Conservation (phyloP, 1,140 invertebrate genomes). For the Mercenaria mercenaria region DNA sequence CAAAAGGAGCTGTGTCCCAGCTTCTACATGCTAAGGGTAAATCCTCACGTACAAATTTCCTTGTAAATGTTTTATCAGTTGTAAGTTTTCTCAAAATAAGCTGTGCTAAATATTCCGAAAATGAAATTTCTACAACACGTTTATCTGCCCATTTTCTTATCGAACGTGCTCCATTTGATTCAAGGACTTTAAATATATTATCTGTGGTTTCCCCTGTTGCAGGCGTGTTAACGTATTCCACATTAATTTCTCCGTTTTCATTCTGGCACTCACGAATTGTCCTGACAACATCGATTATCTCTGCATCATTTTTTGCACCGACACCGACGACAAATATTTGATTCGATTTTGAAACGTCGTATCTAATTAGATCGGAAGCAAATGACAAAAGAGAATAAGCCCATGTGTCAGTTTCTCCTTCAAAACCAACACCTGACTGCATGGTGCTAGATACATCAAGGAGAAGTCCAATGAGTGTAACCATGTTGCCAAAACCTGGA, state of each 20-base stretch:
- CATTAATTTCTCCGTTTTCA: neutral
- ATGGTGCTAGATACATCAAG: neutral
- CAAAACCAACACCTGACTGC: neutral
- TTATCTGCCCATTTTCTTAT: neutral
- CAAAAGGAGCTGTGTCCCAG: too few species aligned
- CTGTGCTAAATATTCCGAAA: neutral
- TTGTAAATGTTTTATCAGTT: too few species aligned
- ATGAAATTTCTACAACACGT: neutral
- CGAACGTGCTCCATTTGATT: conserved; percentile 15
- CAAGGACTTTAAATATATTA: neutral
- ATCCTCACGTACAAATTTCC: too few species aligned
- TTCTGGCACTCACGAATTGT: neutral
- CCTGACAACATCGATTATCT: neutral
- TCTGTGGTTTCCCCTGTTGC: neutral
- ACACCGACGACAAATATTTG: conserved; percentile 12
- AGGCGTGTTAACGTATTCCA: neutral
- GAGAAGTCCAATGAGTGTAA: neutral
- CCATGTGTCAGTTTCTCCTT: neutral
- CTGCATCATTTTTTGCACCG: neutral
- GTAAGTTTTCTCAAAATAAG: too few species aligned
- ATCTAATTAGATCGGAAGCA: neutral
- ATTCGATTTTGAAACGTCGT: neutral
- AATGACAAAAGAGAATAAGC: neutral
- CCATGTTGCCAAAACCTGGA: neutral
- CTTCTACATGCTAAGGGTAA: too few species aligned